Conservation (phyloP, 2,797 vertebrate genomes). For the Ceyx erithaca region DNA sequence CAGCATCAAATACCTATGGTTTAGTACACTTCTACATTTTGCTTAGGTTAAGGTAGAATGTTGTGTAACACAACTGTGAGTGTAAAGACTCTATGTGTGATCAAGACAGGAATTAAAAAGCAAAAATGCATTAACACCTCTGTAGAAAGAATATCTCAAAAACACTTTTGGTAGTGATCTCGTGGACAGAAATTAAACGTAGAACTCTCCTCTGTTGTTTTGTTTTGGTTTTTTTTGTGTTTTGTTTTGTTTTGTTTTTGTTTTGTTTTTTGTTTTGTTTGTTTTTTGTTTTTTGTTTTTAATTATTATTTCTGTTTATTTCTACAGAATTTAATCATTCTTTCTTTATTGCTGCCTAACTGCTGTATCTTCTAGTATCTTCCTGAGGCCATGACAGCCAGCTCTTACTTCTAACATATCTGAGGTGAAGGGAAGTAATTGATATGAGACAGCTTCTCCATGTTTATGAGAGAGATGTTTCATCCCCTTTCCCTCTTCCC, state of each 20-base stretch:
- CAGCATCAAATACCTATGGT: background rate
- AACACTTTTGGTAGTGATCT: background rate
- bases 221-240: background rate
- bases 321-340: background rate
- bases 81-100: background rate
- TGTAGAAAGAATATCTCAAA: background rate
- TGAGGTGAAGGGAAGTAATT: background rate
- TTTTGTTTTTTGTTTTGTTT: background rate
- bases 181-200: background rate
- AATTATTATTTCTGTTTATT: background rate
- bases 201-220: background rate
- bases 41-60: background rate
- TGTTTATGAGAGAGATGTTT: background rate
- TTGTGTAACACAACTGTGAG: background rate
- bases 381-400: background rate
- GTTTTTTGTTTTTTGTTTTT: background rate
- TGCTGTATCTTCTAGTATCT: background rate
- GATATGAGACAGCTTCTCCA: background rate
- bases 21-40: background rate
- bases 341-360: background rate
- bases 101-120: background rate
- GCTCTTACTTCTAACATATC: background rate
- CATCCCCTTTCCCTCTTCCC: background rate
- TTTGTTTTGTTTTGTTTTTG: too few relatives aligned
- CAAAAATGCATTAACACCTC: background rate